A percentile compares a stretch with the other conserved stretches of the same genome.
Evolutionary conservation across 2,113 vertebrate species (phyloP).

Genomic region (Myotis brandtii): DNA sequence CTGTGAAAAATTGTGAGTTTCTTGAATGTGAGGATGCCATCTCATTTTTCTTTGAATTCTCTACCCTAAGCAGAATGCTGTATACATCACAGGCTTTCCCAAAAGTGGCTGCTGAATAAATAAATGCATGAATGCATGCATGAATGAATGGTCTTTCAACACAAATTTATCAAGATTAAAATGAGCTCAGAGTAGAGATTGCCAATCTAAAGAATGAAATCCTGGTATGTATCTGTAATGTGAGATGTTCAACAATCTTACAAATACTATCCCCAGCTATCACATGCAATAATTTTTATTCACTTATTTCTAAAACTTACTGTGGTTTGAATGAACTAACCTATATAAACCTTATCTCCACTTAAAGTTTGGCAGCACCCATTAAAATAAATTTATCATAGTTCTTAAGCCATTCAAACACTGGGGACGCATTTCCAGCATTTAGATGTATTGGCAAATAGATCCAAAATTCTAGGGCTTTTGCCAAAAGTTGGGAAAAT

Average conservation of each 20-base stretch:
- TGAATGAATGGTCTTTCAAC: background rate
- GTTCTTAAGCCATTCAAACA: background rate
- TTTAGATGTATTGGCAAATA: slow-evolving; percentile 1
- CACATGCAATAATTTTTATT: background rate
- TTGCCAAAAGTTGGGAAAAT: background rate
- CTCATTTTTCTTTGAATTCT: slow-evolving; percentile 27
- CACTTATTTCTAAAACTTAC: background rate
- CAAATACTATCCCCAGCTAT: background rate
- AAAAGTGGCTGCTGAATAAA: background rate
- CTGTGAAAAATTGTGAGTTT: background rate
- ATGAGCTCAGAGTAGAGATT: background rate
- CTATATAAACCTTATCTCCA: background rate
- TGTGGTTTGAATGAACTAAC: background rate
- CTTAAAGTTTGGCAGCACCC: background rate
- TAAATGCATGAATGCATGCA: background rate
- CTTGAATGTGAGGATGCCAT: background rate
- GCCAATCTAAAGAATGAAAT: background rate
- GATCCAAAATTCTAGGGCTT: background rate
- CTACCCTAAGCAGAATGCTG: background rate
- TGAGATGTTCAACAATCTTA: background rate
- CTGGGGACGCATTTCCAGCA: background rate
- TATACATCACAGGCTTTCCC: background rate
- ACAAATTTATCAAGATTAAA: background rate
- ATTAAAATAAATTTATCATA: background rate
- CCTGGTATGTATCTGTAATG: background rate